Percentiles rank a stretch among this genome's conserved stretches.
Evolutionary conservation across 2,113 vertebrate genomes (phyloP).

Genomic region (Numenius arquata): DNA sequence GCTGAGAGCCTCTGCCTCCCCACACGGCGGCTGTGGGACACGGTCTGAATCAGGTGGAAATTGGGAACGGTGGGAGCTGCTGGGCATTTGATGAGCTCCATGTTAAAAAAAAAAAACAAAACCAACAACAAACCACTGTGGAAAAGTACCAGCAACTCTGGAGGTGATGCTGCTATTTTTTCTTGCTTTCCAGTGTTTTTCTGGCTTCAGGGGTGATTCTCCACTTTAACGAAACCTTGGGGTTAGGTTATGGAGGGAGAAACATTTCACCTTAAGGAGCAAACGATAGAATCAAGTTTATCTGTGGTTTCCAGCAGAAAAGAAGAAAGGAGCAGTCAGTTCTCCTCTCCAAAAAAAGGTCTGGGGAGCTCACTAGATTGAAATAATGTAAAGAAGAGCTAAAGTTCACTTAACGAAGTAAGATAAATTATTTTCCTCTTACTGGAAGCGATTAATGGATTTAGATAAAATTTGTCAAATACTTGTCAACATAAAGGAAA

Average conservation of each 20-base stretch:
- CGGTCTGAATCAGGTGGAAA: not conserved
- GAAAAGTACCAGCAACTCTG: not conserved
- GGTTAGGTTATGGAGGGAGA: not conserved
- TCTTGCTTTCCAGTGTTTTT: not conserved
- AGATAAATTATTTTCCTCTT: not conserved
- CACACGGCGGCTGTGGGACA: rapidly evolving
- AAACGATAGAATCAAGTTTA: not conserved
- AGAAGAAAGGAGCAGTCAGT: not conserved
- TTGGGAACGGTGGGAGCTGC: not conserved
- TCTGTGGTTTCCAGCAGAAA: not conserved
- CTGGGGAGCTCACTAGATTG: not conserved
- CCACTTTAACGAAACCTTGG: not conserved
- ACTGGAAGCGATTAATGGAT: not conserved
- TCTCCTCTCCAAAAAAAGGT: not conserved
- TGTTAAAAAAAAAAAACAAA: not conserved
- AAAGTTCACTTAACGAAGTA: not conserved
- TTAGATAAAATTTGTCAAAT: not conserved
- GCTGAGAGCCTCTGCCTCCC: not conserved
- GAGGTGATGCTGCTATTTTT: not conserved
- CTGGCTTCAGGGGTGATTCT: not conserved
- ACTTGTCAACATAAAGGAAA: not conserved
- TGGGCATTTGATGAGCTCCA: not conserved
- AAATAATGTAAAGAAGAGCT: not conserved
- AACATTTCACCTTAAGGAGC: not conserved
- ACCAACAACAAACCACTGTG: not conserved